These are phyloP conservation scores for Aleiodes testaceus DNA, from an alignment of 2,888 invertebrate species.

Conservation along the genomic window DNA sequence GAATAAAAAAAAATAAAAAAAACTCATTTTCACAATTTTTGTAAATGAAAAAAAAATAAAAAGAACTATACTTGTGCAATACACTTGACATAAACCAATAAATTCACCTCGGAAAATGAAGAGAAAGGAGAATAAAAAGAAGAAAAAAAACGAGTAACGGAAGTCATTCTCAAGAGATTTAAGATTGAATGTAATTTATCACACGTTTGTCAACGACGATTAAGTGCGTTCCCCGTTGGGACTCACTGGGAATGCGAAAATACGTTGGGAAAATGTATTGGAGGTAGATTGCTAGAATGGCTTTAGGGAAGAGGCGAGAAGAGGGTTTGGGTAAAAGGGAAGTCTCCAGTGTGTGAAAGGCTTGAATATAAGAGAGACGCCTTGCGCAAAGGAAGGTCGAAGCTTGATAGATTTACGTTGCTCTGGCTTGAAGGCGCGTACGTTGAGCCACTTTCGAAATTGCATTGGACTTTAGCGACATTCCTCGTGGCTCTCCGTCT, in stretches of 20 bases:
- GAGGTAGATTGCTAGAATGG: conserved; percentile 7
- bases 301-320: not conserved
- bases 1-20: too few relatives aligned
- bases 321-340: conserved; percentile 20
- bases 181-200: conserved; percentile 33
- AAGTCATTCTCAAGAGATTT: conserved; percentile 5
- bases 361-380: conserved; percentile 34
- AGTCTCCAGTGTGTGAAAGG: conserved; percentile 33
- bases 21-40: too few relatives aligned
- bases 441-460: conserved; percentile 54
- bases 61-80: too few relatives aligned
- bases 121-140: not conserved
- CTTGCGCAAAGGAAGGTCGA: conserved; percentile 49
- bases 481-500: conserved; percentile 44
- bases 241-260: conserved; percentile 27
- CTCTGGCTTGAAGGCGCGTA: conserved; percentile 48
- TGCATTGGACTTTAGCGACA: conserved; percentile 51
- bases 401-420: conserved; percentile 55
- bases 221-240: conserved; percentile 20
- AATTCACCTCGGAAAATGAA: too few relatives aligned
- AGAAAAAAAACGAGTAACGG: not conserved
- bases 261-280: conserved; percentile 23
- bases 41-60: too few relatives aligned
- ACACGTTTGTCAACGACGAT: conserved; percentile 27
- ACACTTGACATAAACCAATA: too few relatives aligned